Evolutionary conservation across 2,797 vertebrate genomes (phyloP).

Genomic region (Emydoidea blandingii): DNA sequence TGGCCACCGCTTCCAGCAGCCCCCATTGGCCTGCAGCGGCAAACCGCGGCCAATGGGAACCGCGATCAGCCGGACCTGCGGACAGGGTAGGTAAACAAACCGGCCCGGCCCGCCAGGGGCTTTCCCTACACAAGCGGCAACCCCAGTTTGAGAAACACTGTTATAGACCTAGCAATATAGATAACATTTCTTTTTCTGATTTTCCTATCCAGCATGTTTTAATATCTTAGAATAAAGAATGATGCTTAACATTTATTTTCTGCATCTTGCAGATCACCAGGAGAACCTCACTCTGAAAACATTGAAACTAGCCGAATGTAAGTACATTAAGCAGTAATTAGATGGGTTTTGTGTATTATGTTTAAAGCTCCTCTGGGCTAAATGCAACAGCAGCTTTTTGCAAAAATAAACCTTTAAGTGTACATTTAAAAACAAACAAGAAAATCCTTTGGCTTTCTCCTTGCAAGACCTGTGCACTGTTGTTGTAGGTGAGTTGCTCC

Average conservation of each 20-base stretch:
- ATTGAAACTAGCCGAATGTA: constrained; percentile 98
- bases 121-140: no score
- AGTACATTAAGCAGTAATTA: constrained; percentile 78
- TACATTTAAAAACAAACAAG: not conserved
- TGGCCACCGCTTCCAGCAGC: no score
- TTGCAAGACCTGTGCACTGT: not conserved
- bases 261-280: constrained; percentile 90
- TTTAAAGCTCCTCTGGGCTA: not conserved
- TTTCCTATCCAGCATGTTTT: not conserved
- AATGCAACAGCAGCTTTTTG: not conserved
- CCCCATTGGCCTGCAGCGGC: no score
- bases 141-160: no score
- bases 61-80: no score
- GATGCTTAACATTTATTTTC: constrained; percentile 64
- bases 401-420: not conserved
- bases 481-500: not conserved
- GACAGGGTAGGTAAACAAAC: no score
- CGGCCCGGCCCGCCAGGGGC: no score
- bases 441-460: not conserved
- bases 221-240: not conserved
- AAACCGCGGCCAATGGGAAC: no score
- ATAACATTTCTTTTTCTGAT: not conserved
- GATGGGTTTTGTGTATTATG: constrained; percentile 11
- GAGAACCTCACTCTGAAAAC: constrained; percentile 91
- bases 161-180: not conserved